Percentiles rank a stretch among this genome's conserved stretches.
Conservation (phyloP, 2,113 vertebrate genomes). For the Taxidea taxus region DNA sequence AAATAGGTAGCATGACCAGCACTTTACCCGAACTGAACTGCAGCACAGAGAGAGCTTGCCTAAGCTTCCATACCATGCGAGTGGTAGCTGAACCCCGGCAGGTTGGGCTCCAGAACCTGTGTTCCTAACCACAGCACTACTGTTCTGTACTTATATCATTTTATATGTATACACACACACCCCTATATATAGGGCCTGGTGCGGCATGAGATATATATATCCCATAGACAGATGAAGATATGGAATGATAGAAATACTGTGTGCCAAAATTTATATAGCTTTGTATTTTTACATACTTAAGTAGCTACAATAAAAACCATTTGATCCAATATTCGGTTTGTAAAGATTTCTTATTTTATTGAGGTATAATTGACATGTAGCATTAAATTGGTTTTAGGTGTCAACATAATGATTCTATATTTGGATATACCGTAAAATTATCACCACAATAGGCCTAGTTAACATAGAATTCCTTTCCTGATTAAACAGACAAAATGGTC, state of each 20-base stretch:
- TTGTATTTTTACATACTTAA: not conserved
- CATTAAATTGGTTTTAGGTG: not conserved
- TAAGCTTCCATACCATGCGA: not conserved
- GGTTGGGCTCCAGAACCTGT: not conserved
- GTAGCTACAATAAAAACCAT: not conserved
- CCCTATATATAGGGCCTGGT: not conserved
- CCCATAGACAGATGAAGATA: not conserved
- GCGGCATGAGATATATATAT: not conserved
- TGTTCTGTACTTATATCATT: not conserved
- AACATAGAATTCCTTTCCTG: not conserved
- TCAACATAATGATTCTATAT: not conserved
- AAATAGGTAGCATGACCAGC: not conserved
- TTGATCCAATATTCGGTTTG: not conserved
- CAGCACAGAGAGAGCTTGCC: not conserved
- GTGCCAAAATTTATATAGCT: not conserved
- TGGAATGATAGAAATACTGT: not conserved
- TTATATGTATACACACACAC: not conserved
- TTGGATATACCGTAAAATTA: not conserved
- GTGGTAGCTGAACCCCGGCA: not conserved
- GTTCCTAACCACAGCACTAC: not conserved
- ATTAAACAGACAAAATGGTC: not conserved
- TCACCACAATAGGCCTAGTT: not conserved
- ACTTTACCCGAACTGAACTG: not conserved
- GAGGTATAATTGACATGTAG: not conserved
- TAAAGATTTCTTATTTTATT: not conserved